A percentile compares a stretch with the other conserved stretches of the same genome.
These are phyloP conservation scores for Bryconaethiops microstoma DNA, from an alignment of 2,797 vertebrate species.

Conservation along the genomic window DNA sequence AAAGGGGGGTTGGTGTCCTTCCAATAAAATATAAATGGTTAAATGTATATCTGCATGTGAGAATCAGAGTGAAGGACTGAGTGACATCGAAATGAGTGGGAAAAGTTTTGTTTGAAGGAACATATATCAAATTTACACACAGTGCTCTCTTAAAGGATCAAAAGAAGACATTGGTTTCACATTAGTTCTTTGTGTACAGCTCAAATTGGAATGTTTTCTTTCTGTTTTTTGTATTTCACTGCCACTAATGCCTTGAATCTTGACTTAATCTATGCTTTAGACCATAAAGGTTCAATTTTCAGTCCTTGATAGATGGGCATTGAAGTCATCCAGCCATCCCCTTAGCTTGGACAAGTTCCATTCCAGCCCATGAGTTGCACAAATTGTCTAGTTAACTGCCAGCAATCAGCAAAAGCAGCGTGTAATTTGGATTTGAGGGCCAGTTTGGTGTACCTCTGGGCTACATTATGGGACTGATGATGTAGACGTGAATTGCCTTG, in stretches of 20 bases:
- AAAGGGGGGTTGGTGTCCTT: not conserved
- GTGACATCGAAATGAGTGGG: not conserved
- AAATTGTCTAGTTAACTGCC: not conserved
- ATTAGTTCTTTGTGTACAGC: no score
- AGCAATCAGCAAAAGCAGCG: not conserved
- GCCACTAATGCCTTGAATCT: not conserved
- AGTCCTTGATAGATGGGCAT: not conserved
- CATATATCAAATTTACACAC: not conserved
- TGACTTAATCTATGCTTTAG: not conserved
- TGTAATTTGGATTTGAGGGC: not conserved
- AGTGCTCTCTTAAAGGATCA: no score
- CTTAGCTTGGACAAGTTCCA: not conserved
- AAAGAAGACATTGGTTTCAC: no score
- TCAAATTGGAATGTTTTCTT: no score
- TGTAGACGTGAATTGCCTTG: not conserved
- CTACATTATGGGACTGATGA: not conserved
- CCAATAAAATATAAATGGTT: conserved; percentile 1
- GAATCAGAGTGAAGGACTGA: not conserved
- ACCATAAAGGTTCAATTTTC: not conserved
- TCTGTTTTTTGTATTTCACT: not conserved
- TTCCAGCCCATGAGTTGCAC: no score
- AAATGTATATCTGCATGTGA: not conserved
- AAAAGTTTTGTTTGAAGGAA: not conserved
- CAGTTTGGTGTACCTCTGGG: not conserved
- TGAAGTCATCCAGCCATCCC: not conserved